Base-by-base conservation (phyloP, 2,888 invertebrate species). In the Sarcophaga subvicina region DNA sequence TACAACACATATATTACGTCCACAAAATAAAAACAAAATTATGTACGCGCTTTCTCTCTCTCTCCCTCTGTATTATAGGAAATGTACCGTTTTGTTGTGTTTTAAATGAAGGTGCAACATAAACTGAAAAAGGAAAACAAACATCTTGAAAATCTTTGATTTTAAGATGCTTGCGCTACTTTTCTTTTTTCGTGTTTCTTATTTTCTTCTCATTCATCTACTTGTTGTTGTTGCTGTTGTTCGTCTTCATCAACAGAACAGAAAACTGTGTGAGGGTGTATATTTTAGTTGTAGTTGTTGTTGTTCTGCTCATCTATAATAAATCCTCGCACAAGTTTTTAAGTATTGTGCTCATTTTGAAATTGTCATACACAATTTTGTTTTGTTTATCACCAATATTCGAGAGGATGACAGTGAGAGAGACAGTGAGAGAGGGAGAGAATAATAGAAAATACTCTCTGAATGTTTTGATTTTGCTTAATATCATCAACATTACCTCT, bases 91-190 rank as follows among this genome's bases (percentile, higher is more conserved):
- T 20, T 6, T 17, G 75, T 20, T 14, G 25, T 70, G 25, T 59
- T 60, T 66, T 54, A n/a, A 77, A 27, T 37, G 81, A 87, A 75
- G 67, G 84, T 87, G 71, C 79, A 79, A 71, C 75, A 79, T 27
- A 45, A 79, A 87, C 87, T 87, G 81, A 87, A 78, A 83, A 37
- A 49, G 14, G 49, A 49, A 49, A 49, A 49, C 14, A 11, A 49
- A 78, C 66, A 59, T 73, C 25, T 78, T 75, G 27, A 27, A 49
- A 45, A 78, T 84, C 75, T 80, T 69, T 27, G 63, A 49, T 14
- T 72, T 81, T 77, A 80, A 86, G 83, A 81, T 84, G 73, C 66
- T 81, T 78, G 73, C 80, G 81, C 75, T 67, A 79, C 79, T 70
- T 64, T 66, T 67, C 27, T 2, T 14, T 64, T 54, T 20, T 14